Percentiles rank a stretch among this genome's conserved stretches.
Evolutionary conservation across 2,113 vertebrate genomes (phyloP).

Genomic region (Corydoras maculifer): DNA sequence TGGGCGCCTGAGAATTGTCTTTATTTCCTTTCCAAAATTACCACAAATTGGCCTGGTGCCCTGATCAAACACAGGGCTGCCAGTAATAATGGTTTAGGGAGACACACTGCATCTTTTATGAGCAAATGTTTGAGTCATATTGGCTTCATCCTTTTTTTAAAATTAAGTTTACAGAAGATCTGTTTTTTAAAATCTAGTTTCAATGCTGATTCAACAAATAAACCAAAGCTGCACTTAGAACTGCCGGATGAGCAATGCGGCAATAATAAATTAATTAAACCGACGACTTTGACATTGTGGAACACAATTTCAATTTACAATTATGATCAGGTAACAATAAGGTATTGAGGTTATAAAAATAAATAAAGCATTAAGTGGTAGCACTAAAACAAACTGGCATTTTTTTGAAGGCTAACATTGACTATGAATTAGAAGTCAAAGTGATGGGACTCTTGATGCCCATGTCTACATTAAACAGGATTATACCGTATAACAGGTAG

Average conservation of each 20-base stretch:
- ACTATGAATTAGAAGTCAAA: too few relatives aligned
- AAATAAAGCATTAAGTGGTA: too few relatives aligned
- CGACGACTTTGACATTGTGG: too few relatives aligned
- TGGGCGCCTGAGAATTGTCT: constrained; percentile 12
- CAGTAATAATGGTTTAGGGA: constrained; percentile 36
- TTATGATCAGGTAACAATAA: too few relatives aligned
- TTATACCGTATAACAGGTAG: too few relatives aligned
- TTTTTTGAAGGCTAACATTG: too few relatives aligned
- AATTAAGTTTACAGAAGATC: constrained; percentile 31
- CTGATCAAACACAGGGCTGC: constrained; percentile 38
- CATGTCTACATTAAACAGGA: too few relatives aligned
- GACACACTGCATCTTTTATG: constrained; percentile 54
- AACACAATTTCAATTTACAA: too few relatives aligned
- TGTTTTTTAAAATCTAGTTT: constrained; percentile 21
- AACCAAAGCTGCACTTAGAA: neutral
- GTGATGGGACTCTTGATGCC: too few relatives aligned
- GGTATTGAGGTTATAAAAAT: too few relatives aligned
- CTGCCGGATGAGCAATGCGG: neutral
- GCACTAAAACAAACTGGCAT: too few relatives aligned
- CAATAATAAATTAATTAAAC: neutral
- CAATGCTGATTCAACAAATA: neutral
- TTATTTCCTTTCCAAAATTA: constrained; percentile 25
- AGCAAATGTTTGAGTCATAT: constrained; percentile 55
- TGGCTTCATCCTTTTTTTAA: constrained; percentile 34
- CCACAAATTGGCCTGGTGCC: constrained; percentile 23